Evolutionary conservation across 2,797 vertebrate species (phyloP), one percentile per base, ranked within the genome.

Genomic region (Meda fulgida): DNA sequence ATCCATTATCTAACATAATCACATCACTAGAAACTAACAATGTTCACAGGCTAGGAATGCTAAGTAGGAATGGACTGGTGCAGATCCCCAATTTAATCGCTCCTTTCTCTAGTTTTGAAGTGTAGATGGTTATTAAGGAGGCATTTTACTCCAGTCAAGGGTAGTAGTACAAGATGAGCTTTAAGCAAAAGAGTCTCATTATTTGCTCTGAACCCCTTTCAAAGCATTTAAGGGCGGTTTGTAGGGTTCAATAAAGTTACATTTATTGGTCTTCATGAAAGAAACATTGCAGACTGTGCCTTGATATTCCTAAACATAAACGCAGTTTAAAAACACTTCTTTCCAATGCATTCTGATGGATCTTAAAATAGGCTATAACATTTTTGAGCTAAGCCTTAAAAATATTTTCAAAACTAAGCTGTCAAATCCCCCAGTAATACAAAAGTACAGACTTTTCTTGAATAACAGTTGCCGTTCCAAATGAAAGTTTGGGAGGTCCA

Each of bases 121-220:
- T 19, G 65, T 63, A 48, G 79, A 85, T 34, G 38, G 36, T 46
- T 85, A 63, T 73, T 69, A 51, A 63, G 46, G 65, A 67, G 43
- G 11, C 77, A 46, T 48, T 84, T 26, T 51, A 55, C 14, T 23
- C 58, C 18, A 80, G 23, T 63, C 58, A 58, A 7, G 60, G 13
- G 13, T 63, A 14, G 60, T 16, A 7, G 7, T 29, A 85, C 84
- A 70, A 75, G 55, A 73, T 21, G 48, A 46, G 78, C 63, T 51
- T 84, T 78, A 18, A 79, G 46, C 66, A 80, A 65, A 14, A 38
- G 29, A 14, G 19, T 81, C 85, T 76, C 0, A 16, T 65, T 51
- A 46, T 75, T 79, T 31, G n/a, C 46, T 34, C 48, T 51, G 0
- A 36, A 71, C 31, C 23, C 46, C 23, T 16, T 77, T 40, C 9